Evolutionary conservation across 2,797 vertebrate genomes (phyloP), one percentile per base, ranked within the genome.

Genomic region (Amazona finschi): DNA sequence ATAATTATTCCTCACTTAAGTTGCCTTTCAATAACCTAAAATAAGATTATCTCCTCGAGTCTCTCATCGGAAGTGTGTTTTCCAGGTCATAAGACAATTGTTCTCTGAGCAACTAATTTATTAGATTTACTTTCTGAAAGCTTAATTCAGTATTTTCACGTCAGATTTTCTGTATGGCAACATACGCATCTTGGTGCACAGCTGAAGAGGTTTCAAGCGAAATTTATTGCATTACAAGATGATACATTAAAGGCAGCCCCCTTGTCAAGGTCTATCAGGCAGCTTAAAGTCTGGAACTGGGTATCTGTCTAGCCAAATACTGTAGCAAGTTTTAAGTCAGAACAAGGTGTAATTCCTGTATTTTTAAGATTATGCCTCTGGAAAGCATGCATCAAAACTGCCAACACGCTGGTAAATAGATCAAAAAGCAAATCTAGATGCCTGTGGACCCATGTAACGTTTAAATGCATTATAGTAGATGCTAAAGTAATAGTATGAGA

Each of bases 1-100:
- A 8, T 70, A 91, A 92, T 95, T 93, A 93, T 85, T 91, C 79
- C 66, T 86, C 62, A 7, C 62, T 93, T 91, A 72, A 87, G 90
- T 92, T 83, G 39, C 69, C 73, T 90, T 93, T 75, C 87, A 89
- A 1, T 87, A 92, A 79, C 49, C 52, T 36, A n/a, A 91, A 95
- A 69, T 75, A 65, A 87, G 66, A 57, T 87, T 87, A 46, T 62
- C 75, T 89, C 17, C 70, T 43, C 0, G 7, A 85, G 78, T 47
- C 33, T 90, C 21, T 85, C 30, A 6, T 15, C 79, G 41, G 67
- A 90, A 71, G 41, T 10, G 24, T 6, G 2, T 76, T 92, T 95
- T 87, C 50, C 72, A 75, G 90, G 60, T 55, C n/a, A 3, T 47
- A 58, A 89, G 33, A 55, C 57, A 74, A 57, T 79, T 74, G 50